Conservation (phyloP, 2,888 invertebrate species). For the Alloplasta piceator region DNA sequence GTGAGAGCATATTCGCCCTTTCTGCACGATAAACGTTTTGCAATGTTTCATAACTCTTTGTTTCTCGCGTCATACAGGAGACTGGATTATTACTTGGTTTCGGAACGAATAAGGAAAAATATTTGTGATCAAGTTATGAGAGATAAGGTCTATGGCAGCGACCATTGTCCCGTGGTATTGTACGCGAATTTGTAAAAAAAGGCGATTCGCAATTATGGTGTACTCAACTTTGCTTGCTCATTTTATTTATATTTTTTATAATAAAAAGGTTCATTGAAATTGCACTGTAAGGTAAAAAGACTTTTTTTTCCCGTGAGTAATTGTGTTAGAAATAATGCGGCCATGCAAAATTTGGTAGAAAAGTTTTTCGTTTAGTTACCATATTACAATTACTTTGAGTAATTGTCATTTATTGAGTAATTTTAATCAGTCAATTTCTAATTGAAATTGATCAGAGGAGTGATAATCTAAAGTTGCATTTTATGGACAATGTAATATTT, state of each 20-base stretch:
- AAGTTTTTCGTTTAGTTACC: no score
- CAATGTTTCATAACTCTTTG: background rate
- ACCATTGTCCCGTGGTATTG: constrained; percentile 97
- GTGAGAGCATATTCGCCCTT: constrained; percentile 84
- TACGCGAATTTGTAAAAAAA: constrained; percentile 86
- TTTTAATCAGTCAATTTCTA: no score
- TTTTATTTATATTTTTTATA: background rate
- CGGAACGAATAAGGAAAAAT: constrained; percentile 90
- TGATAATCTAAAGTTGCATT: no score
- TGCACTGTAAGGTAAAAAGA: background rate
- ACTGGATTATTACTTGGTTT: constrained; percentile 97
- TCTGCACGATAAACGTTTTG: background rate
- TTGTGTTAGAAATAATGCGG: no score
- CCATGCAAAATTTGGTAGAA: no score
- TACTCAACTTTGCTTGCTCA: background rate
- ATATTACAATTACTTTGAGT: no score
- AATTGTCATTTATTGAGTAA: no score
- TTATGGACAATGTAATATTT: no score
- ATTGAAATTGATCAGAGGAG: no score
- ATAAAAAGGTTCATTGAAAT: constrained; percentile 22
- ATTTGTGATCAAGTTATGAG: constrained; percentile 95
- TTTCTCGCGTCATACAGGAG: constrained; percentile 87
- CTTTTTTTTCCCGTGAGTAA: no score
- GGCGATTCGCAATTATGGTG: no score
- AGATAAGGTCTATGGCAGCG: constrained; percentile 93